Evolutionary conservation across 2,888 invertebrate species (phyloP).

Genomic region (Eristalis arbustorum): DNA sequence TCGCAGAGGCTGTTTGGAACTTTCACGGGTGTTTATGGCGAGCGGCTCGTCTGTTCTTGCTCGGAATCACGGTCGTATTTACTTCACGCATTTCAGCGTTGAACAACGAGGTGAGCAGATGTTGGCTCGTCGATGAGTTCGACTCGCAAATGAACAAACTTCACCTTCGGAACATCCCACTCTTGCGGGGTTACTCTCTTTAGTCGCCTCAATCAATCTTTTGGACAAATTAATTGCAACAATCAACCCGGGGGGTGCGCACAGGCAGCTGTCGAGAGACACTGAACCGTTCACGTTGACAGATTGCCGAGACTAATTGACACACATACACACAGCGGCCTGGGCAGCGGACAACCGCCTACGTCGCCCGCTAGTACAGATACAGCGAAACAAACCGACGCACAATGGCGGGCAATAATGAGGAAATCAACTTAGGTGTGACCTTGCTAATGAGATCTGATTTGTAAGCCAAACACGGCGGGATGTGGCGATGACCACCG

Average conservation of each 20-base stretch:
- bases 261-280: neutral
- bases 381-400: neutral
- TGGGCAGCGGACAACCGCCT: conserved; percentile 7
- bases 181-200: neutral
- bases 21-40: neutral
- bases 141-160: conserved; percentile 14
- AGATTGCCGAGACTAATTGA: conserved; percentile 49
- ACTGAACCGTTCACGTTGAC: conserved; percentile 27
- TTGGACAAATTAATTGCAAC: conserved; percentile 1
- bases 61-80: too few species aligned
- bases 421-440: conserved; percentile 62
- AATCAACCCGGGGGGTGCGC: neutral
- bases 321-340: neutral
- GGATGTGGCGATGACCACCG: neutral
- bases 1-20: neutral
- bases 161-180: conserved; percentile 44
- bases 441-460: conserved; percentile 62
- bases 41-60: neutral
- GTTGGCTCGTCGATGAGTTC: neutral
- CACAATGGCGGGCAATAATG: conserved; percentile 45
- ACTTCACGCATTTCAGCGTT: neutral
- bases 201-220: conserved; percentile 27
- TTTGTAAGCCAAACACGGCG: conserved; percentile 53
- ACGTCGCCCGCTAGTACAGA: neutral
- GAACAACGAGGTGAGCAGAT: neutral